phyloP scores from a whole-genome alignment of 2,888 invertebrate species.

The Hyles lineata region DNA sequence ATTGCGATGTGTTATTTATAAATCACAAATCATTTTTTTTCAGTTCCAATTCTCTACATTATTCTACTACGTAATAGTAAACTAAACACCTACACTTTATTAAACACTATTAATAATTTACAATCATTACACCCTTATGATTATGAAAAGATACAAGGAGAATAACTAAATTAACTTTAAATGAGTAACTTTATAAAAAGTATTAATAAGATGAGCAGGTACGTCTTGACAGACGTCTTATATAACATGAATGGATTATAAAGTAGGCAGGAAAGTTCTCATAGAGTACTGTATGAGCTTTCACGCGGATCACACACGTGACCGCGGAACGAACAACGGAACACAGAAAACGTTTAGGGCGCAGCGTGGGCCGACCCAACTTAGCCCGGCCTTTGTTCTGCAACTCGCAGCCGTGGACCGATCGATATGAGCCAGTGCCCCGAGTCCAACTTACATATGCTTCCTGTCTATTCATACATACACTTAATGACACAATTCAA shows the following conservation, averaged over 20 bases:
- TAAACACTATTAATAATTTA: too few species aligned
- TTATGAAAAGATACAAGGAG: too few species aligned
- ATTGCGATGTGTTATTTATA: constrained; percentile 36
- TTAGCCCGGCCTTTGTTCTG: constrained; percentile 62
- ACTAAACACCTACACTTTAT: too few species aligned
- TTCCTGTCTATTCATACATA: constrained; percentile 40
- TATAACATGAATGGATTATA: too few species aligned
- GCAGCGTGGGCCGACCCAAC: constrained; percentile 45
- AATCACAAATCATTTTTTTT: constrained; percentile 38
- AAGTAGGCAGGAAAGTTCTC: constrained; percentile 31
- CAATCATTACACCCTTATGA: too few species aligned
- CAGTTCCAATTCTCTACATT: too few species aligned
- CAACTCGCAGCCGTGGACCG: constrained; percentile 49
- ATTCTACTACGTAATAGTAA: too few species aligned
- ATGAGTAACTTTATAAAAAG: too few species aligned
- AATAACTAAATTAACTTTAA: too few species aligned
- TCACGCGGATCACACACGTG: neutral
- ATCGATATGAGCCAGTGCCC: constrained; percentile 63
- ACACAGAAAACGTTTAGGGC: constrained; percentile 19
- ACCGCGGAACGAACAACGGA: neutral
- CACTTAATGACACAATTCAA: constrained; percentile 35
- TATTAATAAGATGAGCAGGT: too few species aligned
- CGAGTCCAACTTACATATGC: constrained; percentile 48
- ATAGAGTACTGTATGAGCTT: neutral
- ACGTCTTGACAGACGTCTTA: too few species aligned